phyloP scores from a whole-genome alignment of 2,888 invertebrate species.

The Trachelus iudaicus region DNA sequence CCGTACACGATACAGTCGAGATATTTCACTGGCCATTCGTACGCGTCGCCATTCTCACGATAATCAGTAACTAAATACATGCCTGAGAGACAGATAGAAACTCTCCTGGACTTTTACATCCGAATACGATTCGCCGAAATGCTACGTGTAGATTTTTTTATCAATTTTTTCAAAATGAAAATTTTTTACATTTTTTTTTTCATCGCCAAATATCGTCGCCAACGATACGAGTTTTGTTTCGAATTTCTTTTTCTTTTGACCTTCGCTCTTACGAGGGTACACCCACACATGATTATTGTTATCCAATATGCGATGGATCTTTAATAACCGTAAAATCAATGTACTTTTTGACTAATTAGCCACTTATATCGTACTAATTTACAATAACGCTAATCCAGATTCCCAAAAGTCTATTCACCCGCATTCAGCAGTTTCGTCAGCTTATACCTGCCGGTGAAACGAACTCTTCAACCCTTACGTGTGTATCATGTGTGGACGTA shows the following conservation, averaged over 20 bases:
- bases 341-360: conserved; percentile 46
- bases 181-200: too few relatives aligned
- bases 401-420: conserved; percentile 13
- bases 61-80: neutral
- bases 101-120: neutral
- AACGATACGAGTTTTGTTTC: neutral
- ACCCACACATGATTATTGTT: neutral
- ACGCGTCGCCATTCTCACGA: too few relatives aligned
- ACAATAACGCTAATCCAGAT: conserved; percentile 52
- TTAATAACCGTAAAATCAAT: neutral
- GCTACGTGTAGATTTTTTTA: neutral
- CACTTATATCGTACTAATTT: conserved; percentile 41
- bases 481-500: conserved; percentile 14
- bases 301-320: neutral
- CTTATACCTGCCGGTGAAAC: conserved; percentile 19
- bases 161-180: neutral
- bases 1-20: neutral
- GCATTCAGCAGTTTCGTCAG: conserved; percentile 8
- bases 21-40: neutral
- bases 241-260: neutral
- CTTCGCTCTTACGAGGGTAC: neutral
- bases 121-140: neutral
- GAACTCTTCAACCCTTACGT: neutral
- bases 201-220: neutral
- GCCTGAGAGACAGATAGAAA: neutral